Percentiles rank a stretch among this genome's conserved stretches.
Evolutionary conservation across 2,113 vertebrate species (phyloP).

Genomic region (Pholis gunnellus): DNA sequence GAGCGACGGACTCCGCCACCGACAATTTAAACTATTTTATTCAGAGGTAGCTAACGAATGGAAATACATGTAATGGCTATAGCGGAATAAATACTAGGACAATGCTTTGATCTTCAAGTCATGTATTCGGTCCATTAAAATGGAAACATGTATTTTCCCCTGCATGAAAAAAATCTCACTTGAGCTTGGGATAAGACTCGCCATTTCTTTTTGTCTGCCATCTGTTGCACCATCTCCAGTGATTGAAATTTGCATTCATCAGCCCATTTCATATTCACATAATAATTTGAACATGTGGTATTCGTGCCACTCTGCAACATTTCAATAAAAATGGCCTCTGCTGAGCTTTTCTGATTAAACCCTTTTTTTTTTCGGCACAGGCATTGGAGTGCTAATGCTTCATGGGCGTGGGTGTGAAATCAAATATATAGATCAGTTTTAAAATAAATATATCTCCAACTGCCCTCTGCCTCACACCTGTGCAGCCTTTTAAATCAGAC

Average conservation of each 20-base stretch:
- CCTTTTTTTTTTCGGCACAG: background rate
- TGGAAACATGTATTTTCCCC: constrained; percentile 12
- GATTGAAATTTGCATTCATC: constrained; percentile 58
- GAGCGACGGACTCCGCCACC: background rate
- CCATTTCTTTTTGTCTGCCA: constrained; percentile 51
- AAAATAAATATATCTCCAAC: constrained; percentile 33
- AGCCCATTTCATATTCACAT: constrained; percentile 30
- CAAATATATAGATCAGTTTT: constrained; percentile 37
- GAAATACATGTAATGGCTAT: constrained; percentile 2
- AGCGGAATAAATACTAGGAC: constrained; percentile 1
- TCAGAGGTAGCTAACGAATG: background rate
- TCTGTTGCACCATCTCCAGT: constrained; percentile 48
- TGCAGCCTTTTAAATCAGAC: constrained; percentile 23
- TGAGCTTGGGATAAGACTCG: background rate
- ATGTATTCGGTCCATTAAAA: constrained; percentile 7
- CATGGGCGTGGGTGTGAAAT: constrained; percentile 21
- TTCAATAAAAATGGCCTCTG: constrained; percentile 16
- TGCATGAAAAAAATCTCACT: constrained; percentile 35
- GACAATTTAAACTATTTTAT: background rate
- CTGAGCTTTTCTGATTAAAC: constrained; percentile 1
- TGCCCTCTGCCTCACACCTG: constrained; percentile 24
- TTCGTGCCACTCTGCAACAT: background rate
- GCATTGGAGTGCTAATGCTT: background rate
- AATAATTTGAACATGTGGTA: constrained; percentile 26
- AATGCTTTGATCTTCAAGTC: constrained; percentile 34